Evolutionary conservation across 2,888 invertebrate species (phyloP).

Genomic region (Lasioglossum marginatum): DNA sequence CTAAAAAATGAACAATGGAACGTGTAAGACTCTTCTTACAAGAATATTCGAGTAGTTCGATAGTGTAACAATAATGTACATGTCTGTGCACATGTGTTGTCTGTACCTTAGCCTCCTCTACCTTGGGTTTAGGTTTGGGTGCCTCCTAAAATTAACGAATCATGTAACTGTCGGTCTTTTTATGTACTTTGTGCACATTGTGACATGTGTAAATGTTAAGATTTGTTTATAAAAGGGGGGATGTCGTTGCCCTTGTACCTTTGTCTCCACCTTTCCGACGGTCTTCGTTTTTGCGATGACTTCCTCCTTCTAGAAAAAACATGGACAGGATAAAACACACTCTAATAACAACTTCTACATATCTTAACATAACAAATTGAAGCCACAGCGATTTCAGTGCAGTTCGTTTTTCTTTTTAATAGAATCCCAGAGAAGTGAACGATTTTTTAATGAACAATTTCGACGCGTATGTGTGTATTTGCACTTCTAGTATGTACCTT

Average conservation of each 20-base stretch:
- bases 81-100: slow-evolving; percentile 27
- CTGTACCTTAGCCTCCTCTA: slow-evolving; percentile 62
- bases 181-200: neutral
- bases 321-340: slow-evolving; percentile 39
- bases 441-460: neutral
- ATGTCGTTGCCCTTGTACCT: slow-evolving; percentile 62
- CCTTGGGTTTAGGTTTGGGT: slow-evolving; percentile 56
- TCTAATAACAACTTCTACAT: neutral
- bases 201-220: neutral
- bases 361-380: neutral
- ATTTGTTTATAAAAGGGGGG: slow-evolving; percentile 4
- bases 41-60: neutral
- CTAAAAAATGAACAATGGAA: slow-evolving; percentile 35
- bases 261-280: slow-evolving; percentile 65
- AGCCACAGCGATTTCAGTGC: neutral
- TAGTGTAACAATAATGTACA: slow-evolving; percentile 1
- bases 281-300: slow-evolving; percentile 64
- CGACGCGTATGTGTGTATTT: neutral
- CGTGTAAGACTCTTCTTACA: neutral
- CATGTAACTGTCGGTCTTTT: slow-evolving; percentile 18
- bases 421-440: neutral
- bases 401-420: neutral
- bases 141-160: slow-evolving; percentile 67
- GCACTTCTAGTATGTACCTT: slow-evolving; percentile 48
- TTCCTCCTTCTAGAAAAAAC: slow-evolving; percentile 71